These are phyloP conservation scores for Poecilia velifera DNA, from an alignment of 2,797 vertebrate genomes.

Conservation along the genomic window DNA sequence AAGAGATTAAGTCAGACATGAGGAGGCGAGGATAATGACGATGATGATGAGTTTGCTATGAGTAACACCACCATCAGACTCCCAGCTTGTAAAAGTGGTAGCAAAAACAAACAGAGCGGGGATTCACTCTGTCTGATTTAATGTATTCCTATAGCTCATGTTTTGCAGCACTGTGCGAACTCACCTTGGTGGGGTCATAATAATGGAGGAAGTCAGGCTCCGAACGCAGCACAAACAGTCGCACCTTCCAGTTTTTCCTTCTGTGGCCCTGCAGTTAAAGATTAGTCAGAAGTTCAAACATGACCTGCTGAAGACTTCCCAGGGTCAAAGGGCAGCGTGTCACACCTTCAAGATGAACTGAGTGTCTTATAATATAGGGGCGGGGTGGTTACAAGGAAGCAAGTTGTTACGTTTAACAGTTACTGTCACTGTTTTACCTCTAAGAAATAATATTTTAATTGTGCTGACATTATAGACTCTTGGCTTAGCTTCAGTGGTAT, in stretches of 20 bases:
- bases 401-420: not conserved
- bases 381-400: not conserved
- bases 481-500: not conserved
- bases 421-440: not conserved
- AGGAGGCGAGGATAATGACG: not conserved
- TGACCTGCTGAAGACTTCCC: not conserved
- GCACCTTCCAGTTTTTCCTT: constrained; percentile 97
- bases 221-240: constrained; percentile 91
- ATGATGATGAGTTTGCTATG: not conserved
- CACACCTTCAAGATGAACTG: not conserved
- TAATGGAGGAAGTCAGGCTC: constrained; percentile 94
- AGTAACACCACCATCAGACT: not conserved
- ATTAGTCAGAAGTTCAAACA: not conserved
- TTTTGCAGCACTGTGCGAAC: not conserved
- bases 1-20: constrained; percentile 49
- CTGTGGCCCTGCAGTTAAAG: constrained; percentile 87
- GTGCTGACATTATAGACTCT: not conserved
- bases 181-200: constrained; percentile 92
- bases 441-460: not conserved
- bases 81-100: not conserved
- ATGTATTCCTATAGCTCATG: not conserved
- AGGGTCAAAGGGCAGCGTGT: not conserved
- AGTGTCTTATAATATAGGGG: not conserved
- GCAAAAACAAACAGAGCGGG: constrained; percentile 1
- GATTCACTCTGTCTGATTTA: not conserved